phyloP scores from a whole-genome alignment of 2,113 vertebrate species.

The Acanthisitta chloris region DNA sequence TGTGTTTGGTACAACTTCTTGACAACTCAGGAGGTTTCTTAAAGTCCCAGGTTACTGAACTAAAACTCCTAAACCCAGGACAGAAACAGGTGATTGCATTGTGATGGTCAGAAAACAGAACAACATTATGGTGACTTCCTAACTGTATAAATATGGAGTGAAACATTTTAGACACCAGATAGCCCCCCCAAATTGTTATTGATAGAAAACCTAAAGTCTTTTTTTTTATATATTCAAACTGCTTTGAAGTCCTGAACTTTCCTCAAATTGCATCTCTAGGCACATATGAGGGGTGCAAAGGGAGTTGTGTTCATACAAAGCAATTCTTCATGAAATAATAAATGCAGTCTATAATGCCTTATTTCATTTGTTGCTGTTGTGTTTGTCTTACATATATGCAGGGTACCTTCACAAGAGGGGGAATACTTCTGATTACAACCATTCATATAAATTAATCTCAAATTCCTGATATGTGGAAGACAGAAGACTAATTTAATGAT shows the following conservation, averaged over 20 bases:
- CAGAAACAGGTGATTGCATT: neutral
- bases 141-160: neutral
- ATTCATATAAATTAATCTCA: neutral
- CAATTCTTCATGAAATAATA: neutral
- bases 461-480: neutral
- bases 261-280: neutral
- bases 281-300: neutral
- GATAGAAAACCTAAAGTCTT: neutral
- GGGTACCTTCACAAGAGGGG: neutral
- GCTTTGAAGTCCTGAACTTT: neutral
- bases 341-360: neutral
- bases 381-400: neutral
- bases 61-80: neutral
- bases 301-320: neutral
- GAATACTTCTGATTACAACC: neutral
- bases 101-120: neutral
- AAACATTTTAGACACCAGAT: neutral
- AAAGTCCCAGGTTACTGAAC: neutral
- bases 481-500: neutral
- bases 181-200: neutral
- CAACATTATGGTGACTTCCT: neutral
- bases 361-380: neutral
- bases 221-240: neutral
- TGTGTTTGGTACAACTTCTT: neutral
- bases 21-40: neutral